Evolutionary conservation across 1,140 invertebrate species (phyloP).

Genomic region (Drosophila biarmipes): DNA sequence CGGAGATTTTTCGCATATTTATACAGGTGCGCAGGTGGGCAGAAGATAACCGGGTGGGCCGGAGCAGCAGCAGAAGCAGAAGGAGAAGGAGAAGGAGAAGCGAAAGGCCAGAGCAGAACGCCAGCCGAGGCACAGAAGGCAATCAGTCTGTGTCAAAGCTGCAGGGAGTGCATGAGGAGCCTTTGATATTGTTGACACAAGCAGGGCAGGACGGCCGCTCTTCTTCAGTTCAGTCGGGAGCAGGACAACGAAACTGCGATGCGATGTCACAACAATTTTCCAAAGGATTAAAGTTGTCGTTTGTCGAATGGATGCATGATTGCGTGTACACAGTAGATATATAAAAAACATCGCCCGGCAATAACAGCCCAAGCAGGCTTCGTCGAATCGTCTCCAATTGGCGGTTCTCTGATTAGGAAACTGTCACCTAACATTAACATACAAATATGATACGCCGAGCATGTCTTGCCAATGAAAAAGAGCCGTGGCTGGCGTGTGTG

Average conservation of each 20-base stretch:
- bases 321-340: constrained; percentile 25
- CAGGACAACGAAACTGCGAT: constrained; percentile 2
- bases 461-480: too few relatives aligned
- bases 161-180: constrained; percentile 39
- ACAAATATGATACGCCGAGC: too few relatives aligned
- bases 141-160: constrained; percentile 63
- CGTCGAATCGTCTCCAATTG: background rate
- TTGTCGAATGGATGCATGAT: constrained; percentile 56
- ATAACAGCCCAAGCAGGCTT: constrained; percentile 12
- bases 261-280: constrained; percentile 36
- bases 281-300: constrained; percentile 63
- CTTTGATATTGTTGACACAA: constrained; percentile 64
- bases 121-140: constrained; percentile 28
- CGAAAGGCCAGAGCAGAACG: constrained; percentile 18
- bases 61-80: background rate
- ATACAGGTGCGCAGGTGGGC: constrained; percentile 47
- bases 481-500: too few relatives aligned
- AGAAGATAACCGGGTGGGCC: constrained; percentile 40
- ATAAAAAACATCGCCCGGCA: constrained; percentile 24
- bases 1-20: constrained; percentile 52
- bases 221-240: background rate
- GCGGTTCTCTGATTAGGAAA: too few relatives aligned
- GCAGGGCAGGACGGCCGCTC: constrained; percentile 18
- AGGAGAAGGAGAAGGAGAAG: background rate
- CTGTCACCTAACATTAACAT: background rate